Percentiles rank a stretch among this genome's conserved stretches.
These are phyloP conservation scores for Tinea semifulvella DNA, from an alignment of 2,888 invertebrate genomes.

Conservation along the genomic window DNA sequence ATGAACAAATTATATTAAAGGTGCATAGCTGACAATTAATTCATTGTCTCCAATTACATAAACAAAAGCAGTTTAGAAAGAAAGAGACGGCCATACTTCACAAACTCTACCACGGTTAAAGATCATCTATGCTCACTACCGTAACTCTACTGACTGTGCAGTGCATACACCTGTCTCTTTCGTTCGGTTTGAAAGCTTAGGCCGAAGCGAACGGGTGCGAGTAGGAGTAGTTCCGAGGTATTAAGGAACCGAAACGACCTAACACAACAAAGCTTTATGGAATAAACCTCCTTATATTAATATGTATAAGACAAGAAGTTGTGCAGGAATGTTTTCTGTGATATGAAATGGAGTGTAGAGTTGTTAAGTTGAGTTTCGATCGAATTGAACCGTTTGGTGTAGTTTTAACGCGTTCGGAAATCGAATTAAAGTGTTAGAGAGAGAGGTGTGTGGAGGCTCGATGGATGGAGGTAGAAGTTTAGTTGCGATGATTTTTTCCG, in stretches of 20 bases:
- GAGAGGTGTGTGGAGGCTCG: slow-evolving; percentile 55
- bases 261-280: neutral
- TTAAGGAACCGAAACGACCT: neutral
- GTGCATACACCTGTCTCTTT: slow-evolving; percentile 66
- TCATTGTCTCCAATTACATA: slow-evolving; percentile 11
- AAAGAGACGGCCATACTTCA: slow-evolving; percentile 9
- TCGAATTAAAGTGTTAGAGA: slow-evolving; percentile 64
- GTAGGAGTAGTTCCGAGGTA: slow-evolving; percentile 52
- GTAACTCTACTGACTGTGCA: slow-evolving; percentile 62
- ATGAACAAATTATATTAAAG: neutral
- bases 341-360: neutral
- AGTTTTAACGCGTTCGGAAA: slow-evolving; percentile 65
- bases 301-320: neutral
- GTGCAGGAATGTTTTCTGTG: neutral
- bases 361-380: slow-evolving; percentile 27
- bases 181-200: slow-evolving; percentile 57
- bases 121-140: slow-evolving; percentile 68
- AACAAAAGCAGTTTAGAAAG: neutral
- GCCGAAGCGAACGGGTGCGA: slow-evolving; percentile 62
- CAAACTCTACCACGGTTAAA: slow-evolving; percentile 37
- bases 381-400: slow-evolving; percentile 54
- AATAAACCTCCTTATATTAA: neutral
- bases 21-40: neutral
- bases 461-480: slow-evolving; percentile 36
- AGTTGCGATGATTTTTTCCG: slow-evolving; percentile 58